Evolutionary conservation across 2,113 vertebrate genomes (phyloP).

Genomic region (Pyxicephalus adspersus): DNA sequence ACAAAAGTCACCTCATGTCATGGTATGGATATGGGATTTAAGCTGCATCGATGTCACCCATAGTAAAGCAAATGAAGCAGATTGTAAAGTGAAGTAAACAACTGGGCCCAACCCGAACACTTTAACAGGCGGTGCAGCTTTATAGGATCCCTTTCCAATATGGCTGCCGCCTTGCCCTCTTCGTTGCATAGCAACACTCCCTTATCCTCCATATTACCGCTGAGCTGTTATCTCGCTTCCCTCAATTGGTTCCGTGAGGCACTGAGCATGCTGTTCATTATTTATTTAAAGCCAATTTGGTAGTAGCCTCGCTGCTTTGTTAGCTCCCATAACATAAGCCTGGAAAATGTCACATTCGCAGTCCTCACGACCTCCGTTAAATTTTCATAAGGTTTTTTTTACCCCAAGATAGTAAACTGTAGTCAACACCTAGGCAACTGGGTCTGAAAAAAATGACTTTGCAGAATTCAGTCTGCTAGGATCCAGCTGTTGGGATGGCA

Average conservation of each 20-base stretch:
- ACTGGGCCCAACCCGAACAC: no score
- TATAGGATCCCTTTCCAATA: no score
- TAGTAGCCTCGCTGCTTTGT: background rate
- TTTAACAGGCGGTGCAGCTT: no score
- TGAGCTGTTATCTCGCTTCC: background rate
- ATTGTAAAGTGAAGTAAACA: no score
- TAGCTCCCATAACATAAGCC: constrained; percentile 19
- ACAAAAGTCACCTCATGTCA: no score
- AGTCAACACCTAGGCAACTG: constrained; percentile 15
- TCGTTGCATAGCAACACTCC: background rate
- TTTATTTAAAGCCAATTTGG: constrained; percentile 42
- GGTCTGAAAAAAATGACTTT: constrained; percentile 21
- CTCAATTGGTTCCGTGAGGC: background rate
- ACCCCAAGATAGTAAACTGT: background rate
- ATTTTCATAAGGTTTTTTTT: constrained; percentile 22
- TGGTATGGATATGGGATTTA: no score
- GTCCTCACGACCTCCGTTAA: constrained; percentile 25
- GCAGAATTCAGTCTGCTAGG: background rate
- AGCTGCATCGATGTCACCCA: no score
- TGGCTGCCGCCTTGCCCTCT: no score
- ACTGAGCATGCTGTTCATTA: constrained; percentile 24
- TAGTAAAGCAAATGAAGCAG: no score
- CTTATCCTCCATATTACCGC: background rate
- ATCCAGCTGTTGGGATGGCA: background rate
- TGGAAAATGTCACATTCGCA: constrained; percentile 31